phyloP scores from a whole-genome alignment of 2,797 vertebrate species.

The Lemur catta region DNA sequence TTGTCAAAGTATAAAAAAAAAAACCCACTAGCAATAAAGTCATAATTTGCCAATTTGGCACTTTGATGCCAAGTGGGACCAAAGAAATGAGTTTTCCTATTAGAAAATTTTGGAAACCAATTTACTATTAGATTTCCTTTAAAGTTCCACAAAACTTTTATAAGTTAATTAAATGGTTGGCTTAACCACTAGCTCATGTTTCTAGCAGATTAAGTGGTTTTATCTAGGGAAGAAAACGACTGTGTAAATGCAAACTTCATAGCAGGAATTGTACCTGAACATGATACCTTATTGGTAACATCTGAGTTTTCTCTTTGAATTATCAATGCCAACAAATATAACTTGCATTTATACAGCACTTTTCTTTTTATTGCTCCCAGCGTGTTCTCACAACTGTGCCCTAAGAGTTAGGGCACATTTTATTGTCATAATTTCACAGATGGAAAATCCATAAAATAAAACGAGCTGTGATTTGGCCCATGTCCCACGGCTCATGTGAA shows the following conservation, averaged over 20 bases:
- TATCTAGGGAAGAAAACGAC: background rate
- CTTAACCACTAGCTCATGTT: slow-evolving; percentile 16
- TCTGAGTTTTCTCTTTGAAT: background rate
- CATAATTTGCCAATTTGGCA: background rate
- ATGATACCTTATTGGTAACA: background rate
- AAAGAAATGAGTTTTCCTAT: slow-evolving; percentile 37
- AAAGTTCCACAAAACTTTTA: background rate
- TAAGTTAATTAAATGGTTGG: slow-evolving; percentile 18
- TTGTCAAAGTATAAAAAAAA: background rate
- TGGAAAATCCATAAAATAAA: background rate
- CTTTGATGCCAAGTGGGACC: background rate
- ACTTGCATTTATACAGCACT: background rate
- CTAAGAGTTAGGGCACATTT: background rate
- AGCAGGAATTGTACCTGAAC: background rate
- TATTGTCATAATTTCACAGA: background rate
- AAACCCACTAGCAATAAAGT: background rate
- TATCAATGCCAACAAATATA: background rate
- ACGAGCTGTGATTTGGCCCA: background rate
- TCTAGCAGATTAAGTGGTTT: background rate
- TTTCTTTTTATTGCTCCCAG: background rate
- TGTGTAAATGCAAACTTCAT: background rate
- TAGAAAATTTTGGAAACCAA: slow-evolving; percentile 26
- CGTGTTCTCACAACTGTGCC: background rate
- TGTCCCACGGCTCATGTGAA: background rate
- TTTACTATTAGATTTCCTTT: slow-evolving; percentile 26